Conservation (phyloP, 2,113 vertebrate genomes). For the Ciconia stormi region DNA sequence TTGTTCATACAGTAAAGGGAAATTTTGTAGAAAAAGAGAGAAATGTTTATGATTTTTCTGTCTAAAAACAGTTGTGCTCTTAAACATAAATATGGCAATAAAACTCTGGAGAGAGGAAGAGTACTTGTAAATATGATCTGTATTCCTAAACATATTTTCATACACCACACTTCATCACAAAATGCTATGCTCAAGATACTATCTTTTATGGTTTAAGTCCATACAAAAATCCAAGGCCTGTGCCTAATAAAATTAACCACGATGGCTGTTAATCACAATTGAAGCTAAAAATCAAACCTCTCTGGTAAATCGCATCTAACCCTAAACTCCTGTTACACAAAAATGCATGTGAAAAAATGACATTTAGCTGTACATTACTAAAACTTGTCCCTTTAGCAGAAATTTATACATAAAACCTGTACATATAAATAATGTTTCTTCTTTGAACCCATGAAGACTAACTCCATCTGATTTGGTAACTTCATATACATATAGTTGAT, state of each 20-base stretch:
- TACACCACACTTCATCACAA: neutral
- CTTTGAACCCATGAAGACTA: neutral
- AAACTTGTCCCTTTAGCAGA: neutral
- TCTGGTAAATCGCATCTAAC: neutral
- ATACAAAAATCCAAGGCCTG: neutral
- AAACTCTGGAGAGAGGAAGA: neutral
- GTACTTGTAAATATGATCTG: neutral
- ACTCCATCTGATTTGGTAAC: neutral
- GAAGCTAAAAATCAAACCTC: neutral
- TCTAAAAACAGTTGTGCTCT: neutral
- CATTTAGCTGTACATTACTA: neutral
- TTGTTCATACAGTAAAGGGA: neutral
- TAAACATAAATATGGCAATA: neutral
- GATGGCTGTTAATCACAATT: rapidly evolving
- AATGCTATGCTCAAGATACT: neutral
- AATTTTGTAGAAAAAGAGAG: neutral
- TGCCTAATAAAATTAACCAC: neutral
- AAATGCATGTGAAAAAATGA: neutral
- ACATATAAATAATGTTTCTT: neutral
- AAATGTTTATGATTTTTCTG: neutral
- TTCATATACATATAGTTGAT: rapidly evolving
- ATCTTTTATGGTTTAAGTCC: neutral
- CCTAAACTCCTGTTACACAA: neutral
- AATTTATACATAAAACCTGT: neutral
- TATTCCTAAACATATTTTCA: neutral